Percentiles rank a stretch among this genome's conserved stretches.
Conservation (phyloP, 2,797 vertebrate species). For the Crax fasciolata region DNA sequence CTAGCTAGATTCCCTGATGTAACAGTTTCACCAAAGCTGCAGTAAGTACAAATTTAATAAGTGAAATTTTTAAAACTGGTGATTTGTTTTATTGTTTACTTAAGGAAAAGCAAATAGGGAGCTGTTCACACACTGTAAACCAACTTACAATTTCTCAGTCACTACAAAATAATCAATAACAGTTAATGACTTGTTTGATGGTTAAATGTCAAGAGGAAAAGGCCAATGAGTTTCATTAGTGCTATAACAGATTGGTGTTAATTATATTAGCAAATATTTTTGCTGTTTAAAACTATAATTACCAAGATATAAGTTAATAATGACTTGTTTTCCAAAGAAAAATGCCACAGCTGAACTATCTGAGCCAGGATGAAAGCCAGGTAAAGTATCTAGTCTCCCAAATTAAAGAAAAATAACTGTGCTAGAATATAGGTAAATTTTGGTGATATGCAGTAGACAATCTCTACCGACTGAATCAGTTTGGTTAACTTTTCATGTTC, state of each 20-base stretch:
- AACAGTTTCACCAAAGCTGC: background rate
- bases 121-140: background rate
- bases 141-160: slow-evolving; percentile 41
- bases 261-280: slow-evolving; percentile 39
- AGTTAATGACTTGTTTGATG: slow-evolving; percentile 38
- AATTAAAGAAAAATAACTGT: background rate
- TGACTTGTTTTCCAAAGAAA: background rate
- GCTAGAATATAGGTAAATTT: background rate
- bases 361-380: background rate
- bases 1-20: background rate
- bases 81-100: slow-evolving; percentile 29
- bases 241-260: slow-evolving; percentile 10
- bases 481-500: background rate
- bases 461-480: background rate
- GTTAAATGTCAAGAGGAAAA: slow-evolving; percentile 42
- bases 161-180: slow-evolving; percentile 47
- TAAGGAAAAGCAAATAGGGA: slow-evolving; percentile 1
- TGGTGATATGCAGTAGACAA: background rate
- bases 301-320: slow-evolving; percentile 32
- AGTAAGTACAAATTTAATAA: background rate
- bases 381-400: background rate
- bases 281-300: slow-evolving; percentile 57
- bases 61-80: background rate
- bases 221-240: slow-evolving; percentile 10
- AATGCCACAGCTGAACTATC: background rate